Percentiles rank a stretch among this genome's conserved stretches.
These are phyloP conservation scores for Chironomus riparius DNA, from an alignment of 2,888 invertebrate species.

Conservation along the genomic window DNA sequence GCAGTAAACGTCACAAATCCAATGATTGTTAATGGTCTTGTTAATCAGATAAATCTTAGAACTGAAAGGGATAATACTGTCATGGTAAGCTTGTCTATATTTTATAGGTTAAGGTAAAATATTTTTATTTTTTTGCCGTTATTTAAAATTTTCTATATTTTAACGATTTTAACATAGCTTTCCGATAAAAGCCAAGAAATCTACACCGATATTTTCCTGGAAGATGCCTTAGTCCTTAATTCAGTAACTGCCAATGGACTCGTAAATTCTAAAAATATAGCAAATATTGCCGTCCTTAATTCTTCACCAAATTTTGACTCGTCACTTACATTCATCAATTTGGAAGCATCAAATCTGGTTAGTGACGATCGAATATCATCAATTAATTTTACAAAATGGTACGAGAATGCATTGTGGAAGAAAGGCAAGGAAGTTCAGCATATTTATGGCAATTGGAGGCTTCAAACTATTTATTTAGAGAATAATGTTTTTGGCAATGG, in stretches of 20 bases:
- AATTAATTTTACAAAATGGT: slow-evolving; percentile 44
- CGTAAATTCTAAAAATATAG: slow-evolving; percentile 40
- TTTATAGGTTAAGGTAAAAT: too few species aligned
- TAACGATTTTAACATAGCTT: too few species aligned
- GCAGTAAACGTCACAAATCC: slow-evolving; percentile 32
- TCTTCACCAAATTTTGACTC: slow-evolving; percentile 30
- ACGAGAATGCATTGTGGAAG: slow-evolving; percentile 37
- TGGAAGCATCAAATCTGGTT: slow-evolving; percentile 33
- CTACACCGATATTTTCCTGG: not conserved
- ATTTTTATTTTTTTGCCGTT: too few species aligned
- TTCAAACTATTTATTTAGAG: slow-evolving; percentile 39
- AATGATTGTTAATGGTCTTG: slow-evolving; percentile 33
- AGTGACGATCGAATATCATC: slow-evolving; percentile 36
- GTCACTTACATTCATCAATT: slow-evolving; percentile 35
- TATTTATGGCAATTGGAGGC: slow-evolving; percentile 45
- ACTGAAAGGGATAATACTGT: slow-evolving; percentile 45
- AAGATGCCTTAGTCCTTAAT: slow-evolving; percentile 38
- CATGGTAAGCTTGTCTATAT: slow-evolving; percentile 45
- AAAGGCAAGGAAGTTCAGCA: slow-evolving; percentile 37
- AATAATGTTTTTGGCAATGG: slow-evolving; percentile 36
- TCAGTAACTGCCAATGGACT: slow-evolving; percentile 34
- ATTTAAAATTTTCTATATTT: too few species aligned
- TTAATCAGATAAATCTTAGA: slow-evolving; percentile 43
- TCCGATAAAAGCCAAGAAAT: slow-evolving; percentile 7
- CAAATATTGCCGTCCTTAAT: slow-evolving; percentile 39